phyloP scores from a whole-genome alignment of 37 sponge, comb jelly and placozoan species.

The Beroe ovata region DNA sequence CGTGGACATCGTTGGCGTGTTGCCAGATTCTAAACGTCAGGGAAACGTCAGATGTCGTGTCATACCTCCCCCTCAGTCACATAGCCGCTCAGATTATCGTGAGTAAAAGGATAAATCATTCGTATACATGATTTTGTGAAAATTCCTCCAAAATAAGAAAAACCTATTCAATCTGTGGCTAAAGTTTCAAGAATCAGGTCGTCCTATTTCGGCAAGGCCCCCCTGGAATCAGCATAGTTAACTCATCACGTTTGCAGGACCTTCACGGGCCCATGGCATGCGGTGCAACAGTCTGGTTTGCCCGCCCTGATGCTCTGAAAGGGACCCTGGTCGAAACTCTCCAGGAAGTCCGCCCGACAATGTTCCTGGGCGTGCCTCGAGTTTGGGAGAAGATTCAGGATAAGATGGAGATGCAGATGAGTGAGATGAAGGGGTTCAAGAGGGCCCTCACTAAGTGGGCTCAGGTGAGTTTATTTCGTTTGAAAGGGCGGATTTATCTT shows the following conservation, averaged over 20 bases:
- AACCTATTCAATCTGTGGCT: too few relatives aligned
- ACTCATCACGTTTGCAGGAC: constrained; percentile 70
- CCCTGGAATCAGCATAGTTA: too few relatives aligned
- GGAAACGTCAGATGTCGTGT: constrained; percentile 58
- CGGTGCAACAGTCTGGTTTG: constrained; percentile 87
- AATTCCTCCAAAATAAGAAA: too few relatives aligned
- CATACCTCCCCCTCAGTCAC: constrained; percentile 89
- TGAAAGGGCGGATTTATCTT: constrained; percentile 37
- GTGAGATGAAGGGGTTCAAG: constrained; percentile 68
- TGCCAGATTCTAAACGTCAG: constrained; percentile 69
- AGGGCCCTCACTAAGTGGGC: constrained; percentile 66
- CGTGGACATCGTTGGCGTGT: constrained; percentile 83
- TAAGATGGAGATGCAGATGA: constrained; percentile 70
- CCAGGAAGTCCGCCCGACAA: constrained; percentile 88
- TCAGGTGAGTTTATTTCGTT: constrained; percentile 36
- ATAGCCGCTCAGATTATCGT: constrained; percentile 84
- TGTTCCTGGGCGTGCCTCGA: constrained; percentile 92
- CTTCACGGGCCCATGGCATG: constrained; percentile 73
- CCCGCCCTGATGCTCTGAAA: constrained; percentile 95
- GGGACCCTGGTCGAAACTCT: constrained; percentile 83
- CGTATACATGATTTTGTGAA: too few relatives aligned
- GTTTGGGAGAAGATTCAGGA: constrained; percentile 98
- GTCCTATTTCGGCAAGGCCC: too few relatives aligned
- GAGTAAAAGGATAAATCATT: too few relatives aligned
- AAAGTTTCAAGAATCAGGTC: too few relatives aligned